Evolutionary conservation across 2,113 vertebrate species (phyloP).

Genomic region (Mobula birostris): DNA sequence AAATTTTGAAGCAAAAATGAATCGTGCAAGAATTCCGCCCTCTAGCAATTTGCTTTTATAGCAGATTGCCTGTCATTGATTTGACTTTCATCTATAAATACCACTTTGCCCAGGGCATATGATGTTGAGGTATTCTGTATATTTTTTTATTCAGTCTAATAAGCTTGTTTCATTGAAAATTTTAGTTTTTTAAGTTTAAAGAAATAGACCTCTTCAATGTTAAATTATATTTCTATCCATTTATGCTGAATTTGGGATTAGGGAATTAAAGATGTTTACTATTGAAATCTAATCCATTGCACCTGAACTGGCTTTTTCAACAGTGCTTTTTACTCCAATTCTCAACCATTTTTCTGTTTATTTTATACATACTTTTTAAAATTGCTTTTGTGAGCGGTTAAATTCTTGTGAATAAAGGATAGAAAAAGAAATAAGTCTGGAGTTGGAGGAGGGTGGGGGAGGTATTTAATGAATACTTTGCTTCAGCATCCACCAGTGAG

Average conservation of each 20-base stretch:
- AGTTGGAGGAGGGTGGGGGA: too few species aligned
- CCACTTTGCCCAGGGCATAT: constrained; percentile 14
- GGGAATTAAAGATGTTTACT: neutral
- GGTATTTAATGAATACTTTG: too few species aligned
- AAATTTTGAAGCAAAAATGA: neutral
- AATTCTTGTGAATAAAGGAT: neutral
- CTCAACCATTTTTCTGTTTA: neutral
- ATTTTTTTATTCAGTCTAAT: neutral
- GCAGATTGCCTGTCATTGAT: constrained; percentile 10
- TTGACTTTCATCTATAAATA: constrained; percentile 27
- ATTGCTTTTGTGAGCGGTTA: neutral
- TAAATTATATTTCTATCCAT: neutral
- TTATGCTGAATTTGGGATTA: too few species aligned
- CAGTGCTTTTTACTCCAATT: neutral
- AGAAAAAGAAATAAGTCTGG: too few species aligned
- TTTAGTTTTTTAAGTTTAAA: neutral
- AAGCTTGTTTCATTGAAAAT: neutral
- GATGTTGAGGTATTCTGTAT: neutral
- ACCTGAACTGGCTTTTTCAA: neutral
- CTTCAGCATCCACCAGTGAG: too few species aligned
- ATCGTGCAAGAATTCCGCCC: constrained; percentile 18
- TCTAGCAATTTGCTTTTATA: constrained; percentile 27
- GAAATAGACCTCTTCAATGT: neutral
- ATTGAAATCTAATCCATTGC: neutral
- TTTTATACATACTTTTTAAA: neutral